Evolutionary conservation across 1,140 invertebrate species (phyloP), one percentile per base, ranked within the genome.

Genomic region (Drosophila varians): DNA sequence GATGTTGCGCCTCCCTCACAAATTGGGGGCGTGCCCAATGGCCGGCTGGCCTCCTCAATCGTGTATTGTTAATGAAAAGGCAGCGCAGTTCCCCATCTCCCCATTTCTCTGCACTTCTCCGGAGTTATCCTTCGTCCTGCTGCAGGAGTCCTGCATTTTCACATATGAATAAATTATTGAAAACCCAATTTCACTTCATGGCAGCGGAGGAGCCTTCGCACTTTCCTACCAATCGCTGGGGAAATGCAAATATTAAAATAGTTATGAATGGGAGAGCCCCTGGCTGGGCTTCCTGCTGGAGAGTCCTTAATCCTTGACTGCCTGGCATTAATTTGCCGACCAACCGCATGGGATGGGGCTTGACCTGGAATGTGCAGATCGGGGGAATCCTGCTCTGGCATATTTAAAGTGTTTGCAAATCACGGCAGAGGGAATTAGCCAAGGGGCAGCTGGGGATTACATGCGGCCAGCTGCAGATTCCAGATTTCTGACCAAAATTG

Each of bases 381-480:
- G 38, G 14, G 14, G 8, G 14, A 16, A n/a, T 38, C n/a, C n/a
- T 11, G 36, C 25, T 47, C 18, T 40, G 55, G 57, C 68, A 46
- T 51, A 56, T 73, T 56, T 64, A 54, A 56, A 46, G 66, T 52
- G 46, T 74, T 62, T 64, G 57, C 69, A 64, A 73, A 73, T 72
- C 68, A 72, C 49, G 48, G 53, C 51, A 25, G 9, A 23, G 36
- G 45, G 52, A 45, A 43, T 71, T 18, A 28, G 26, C 18, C 23
- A 38, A 31, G 28, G 9, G 9, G 7, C 28, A 3, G 28, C 28
- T 11, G 18, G 45, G 38, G 25, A 38, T 53, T 40, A 61, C 16
- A 53, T 71, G 42, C 72, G 42, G 49, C 34, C 43, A 72, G 55
- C 40, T 53, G 55, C 26, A 40, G 23, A 23, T 12, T 47, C 48